Evolutionary conservation across 1,140 invertebrate genomes (phyloP).

Genomic region (Zaprionus africanus): DNA sequence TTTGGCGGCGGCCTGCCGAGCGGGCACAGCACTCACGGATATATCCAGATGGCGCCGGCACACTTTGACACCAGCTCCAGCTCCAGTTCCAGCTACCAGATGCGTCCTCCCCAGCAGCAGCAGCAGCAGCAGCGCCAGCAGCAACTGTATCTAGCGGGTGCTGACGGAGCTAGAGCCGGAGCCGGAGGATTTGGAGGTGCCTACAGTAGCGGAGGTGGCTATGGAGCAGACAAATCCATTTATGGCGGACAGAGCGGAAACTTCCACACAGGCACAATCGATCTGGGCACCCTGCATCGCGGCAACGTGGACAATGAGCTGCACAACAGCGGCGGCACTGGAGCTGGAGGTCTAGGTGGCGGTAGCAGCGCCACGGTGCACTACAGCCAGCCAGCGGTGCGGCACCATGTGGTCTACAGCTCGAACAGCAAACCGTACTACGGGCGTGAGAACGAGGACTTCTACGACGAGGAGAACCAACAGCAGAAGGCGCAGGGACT

Average conservation of each 20-base stretch:
- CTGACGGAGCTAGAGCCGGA: background rate
- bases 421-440: constrained; percentile 74
- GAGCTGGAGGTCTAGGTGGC: background rate
- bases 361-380: constrained; percentile 10
- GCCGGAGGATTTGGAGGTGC: constrained; percentile 14
- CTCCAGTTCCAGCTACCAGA: constrained; percentile 32
- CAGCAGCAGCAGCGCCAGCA: constrained; percentile 40
- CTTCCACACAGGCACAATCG: constrained; percentile 67
- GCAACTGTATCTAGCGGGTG: constrained; percentile 39
- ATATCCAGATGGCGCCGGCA: constrained; percentile 70
- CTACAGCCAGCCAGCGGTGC: constrained; percentile 45
- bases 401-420: constrained; percentile 51
- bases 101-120: constrained; percentile 27
- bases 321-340: constrained; percentile 30
- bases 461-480: constrained; percentile 69
- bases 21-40: constrained; percentile 62
- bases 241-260: constrained; percentile 54
- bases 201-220: constrained; percentile 2
- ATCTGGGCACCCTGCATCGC: constrained; percentile 62
- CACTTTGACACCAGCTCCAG: constrained; percentile 32
- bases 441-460: constrained; percentile 71
- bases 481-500: constrained; percentile 42
- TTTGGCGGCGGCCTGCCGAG: background rate
- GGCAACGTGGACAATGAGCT: constrained; percentile 79
- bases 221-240: constrained; percentile 49